These are phyloP conservation scores for Rhabdornis inornatus DNA, from an alignment of 2,113 vertebrate genomes.

Conservation along the genomic window DNA sequence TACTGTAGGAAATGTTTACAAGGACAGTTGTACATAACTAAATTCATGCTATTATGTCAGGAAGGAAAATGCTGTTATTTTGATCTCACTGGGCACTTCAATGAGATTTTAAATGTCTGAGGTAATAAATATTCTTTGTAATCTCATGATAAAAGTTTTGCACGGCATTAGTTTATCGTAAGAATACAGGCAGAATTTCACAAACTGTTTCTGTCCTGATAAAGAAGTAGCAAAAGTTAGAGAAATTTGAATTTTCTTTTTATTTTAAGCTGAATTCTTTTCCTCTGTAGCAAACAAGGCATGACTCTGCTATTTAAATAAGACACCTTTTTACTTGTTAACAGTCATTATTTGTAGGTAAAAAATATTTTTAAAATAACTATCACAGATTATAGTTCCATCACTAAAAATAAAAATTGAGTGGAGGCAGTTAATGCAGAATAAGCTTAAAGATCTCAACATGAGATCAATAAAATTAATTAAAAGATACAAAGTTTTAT, in stretches of 20 bases:
- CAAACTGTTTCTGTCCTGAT: background rate
- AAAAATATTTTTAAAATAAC: accelerated
- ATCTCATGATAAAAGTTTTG: background rate
- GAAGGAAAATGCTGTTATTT: background rate
- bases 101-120: background rate
- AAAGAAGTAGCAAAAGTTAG: background rate
- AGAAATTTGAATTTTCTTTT: background rate
- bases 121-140: background rate
- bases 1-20: background rate
- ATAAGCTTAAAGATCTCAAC: background rate
- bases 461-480: background rate
- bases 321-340: background rate
- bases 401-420: background rate
- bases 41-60: background rate
- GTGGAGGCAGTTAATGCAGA: background rate
- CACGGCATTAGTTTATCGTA: background rate
- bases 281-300: background rate
- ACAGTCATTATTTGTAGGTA: background rate
- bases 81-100: background rate
- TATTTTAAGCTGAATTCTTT: background rate
- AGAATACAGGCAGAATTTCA: background rate
- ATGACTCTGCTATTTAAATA: background rate
- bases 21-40: background rate
- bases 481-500: background rate
- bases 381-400: background rate